Percentiles rank a stretch among this genome's conserved stretches.
phyloP scores from a whole-genome alignment of 2,113 vertebrate species.

The Podocnemis expansa region DNA sequence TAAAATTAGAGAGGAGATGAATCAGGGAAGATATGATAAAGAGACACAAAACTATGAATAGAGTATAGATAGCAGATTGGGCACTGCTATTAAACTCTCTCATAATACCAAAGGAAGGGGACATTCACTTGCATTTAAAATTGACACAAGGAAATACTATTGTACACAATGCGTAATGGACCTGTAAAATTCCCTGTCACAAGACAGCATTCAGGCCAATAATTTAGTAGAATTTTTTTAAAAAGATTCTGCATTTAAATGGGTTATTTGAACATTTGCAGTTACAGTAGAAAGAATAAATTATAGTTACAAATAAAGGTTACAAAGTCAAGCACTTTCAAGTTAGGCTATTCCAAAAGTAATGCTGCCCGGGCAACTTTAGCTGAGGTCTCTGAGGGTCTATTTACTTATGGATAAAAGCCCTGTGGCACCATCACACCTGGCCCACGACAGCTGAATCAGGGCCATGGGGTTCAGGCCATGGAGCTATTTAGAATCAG shows the following conservation, averaged over 20 bases:
- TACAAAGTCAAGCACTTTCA: background rate
- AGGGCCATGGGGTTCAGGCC: too few species aligned
- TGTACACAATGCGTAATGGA: background rate
- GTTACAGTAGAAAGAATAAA: background rate
- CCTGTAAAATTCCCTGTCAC: background rate
- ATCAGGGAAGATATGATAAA: background rate
- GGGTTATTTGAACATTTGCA: background rate
- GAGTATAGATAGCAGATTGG: background rate
- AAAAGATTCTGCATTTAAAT: background rate
- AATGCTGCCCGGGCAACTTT: too few species aligned
- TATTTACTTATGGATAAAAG: too few species aligned
- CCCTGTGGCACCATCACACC: too few species aligned
- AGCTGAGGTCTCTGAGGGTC: too few species aligned
- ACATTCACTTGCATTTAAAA: background rate
- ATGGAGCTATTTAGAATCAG: background rate
- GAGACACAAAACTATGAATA: background rate
- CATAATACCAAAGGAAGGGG: background rate
- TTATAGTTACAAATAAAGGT: background rate
- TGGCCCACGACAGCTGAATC: too few species aligned
- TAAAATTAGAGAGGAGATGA: background rate
- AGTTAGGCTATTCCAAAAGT: background rate
- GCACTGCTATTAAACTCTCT: background rate
- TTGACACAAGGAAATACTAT: background rate
- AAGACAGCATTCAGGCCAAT: background rate
- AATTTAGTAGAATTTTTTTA: background rate